Evolutionary conservation across 2,888 invertebrate genomes (phyloP).

Genomic region (Petrolisthes cinctipes): DNA sequence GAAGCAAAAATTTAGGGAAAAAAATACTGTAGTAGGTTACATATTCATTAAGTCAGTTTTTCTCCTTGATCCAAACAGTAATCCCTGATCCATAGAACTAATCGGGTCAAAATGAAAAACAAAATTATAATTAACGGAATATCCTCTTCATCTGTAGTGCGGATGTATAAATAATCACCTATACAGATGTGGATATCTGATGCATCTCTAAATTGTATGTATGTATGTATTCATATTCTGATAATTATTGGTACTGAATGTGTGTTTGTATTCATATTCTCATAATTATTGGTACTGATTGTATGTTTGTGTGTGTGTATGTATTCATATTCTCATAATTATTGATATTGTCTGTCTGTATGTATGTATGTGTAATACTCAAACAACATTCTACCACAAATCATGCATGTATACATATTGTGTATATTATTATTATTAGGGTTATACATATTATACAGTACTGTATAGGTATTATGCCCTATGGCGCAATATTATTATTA

Average conservation of each 20-base stretch:
- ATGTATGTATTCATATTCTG: no score
- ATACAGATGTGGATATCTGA: no score
- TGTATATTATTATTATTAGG: conserved; percentile 24
- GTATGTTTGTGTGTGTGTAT: not conserved
- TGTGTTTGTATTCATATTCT: not conserved
- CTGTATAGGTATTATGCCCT: conserved; percentile 34
- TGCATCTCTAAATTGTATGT: no score
- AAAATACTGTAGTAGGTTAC: no score
- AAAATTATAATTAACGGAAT: no score
- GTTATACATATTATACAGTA: not conserved
- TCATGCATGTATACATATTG: conserved; percentile 42
- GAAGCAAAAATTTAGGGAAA: no score
- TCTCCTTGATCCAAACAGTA: no score
- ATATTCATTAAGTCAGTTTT: no score
- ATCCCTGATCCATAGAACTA: no score
- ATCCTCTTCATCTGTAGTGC: no score
- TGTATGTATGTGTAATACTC: not conserved
- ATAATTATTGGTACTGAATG: not conserved
- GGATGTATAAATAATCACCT: no score
- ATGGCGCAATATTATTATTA: conserved; percentile 32
- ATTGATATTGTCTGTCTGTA: not conserved
- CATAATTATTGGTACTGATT: not conserved
- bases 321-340: not conserved
- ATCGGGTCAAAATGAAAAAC: no score
- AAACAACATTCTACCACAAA: conserved; percentile 32